Percentiles rank a stretch among this genome's conserved stretches.
phyloP scores from a whole-genome alignment of 2,797 vertebrate species.

The Mus minutoides region DNA sequence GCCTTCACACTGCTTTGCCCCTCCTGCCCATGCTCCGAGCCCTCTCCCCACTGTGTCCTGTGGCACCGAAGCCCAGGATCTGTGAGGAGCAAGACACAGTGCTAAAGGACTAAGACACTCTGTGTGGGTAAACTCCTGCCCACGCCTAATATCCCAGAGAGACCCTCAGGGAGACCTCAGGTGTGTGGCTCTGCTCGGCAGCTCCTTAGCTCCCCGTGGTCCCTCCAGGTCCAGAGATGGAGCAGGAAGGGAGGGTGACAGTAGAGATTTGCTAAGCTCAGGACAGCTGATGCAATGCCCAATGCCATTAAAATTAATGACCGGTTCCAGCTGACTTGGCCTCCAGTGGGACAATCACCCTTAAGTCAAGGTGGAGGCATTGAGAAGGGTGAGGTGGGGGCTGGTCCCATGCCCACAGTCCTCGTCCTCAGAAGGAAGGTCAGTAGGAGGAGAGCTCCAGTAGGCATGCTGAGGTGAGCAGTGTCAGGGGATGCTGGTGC shows the following conservation, averaged over 20 bases:
- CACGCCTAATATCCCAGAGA: not conserved
- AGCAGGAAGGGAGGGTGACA: not conserved
- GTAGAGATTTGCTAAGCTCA: not conserved
- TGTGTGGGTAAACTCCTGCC: not conserved
- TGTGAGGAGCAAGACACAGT: not conserved
- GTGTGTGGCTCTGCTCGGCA: not conserved
- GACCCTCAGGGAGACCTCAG: not conserved
- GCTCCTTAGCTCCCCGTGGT: not conserved
- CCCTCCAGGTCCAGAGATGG: not conserved
- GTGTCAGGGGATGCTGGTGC: accelerated
- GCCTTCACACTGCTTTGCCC: accelerated
- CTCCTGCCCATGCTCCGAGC: not conserved
- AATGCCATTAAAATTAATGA: conserved; percentile 4
- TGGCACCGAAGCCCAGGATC: not conserved
- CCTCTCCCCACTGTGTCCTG: not conserved
- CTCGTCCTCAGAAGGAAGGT: not conserved
- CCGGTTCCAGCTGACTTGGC: not conserved
- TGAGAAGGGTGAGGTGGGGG: not conserved
- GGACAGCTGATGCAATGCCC: not conserved
- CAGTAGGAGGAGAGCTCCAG: not conserved
- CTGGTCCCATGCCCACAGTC: not conserved
- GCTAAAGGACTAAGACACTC: not conserved
- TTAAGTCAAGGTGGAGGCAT: not conserved
- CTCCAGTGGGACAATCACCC: not conserved
- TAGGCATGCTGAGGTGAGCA: too few relatives aligned